These are phyloP conservation scores for Crenichthys baileyi DNA, from an alignment of 2,797 vertebrate species.

Conservation along the genomic window DNA sequence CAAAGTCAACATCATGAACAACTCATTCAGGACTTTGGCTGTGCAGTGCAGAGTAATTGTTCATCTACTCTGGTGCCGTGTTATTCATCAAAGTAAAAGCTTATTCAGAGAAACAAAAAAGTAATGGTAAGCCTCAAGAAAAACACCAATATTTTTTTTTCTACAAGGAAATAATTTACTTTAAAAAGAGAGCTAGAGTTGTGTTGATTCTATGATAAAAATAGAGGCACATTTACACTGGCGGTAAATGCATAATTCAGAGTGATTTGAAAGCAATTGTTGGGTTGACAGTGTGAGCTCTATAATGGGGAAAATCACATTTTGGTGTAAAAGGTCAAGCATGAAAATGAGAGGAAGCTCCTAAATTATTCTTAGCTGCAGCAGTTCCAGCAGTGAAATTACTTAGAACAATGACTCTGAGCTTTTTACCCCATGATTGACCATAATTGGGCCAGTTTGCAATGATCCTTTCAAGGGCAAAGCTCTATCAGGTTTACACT, in stretches of 20 bases:
- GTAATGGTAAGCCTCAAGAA: constrained; percentile 1
- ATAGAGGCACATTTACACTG: constrained; percentile 5
- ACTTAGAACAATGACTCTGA: constrained; percentile 7
- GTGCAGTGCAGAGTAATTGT: constrained; percentile 28
- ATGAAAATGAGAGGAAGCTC: constrained; percentile 36
- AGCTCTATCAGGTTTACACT: constrained; percentile 4
- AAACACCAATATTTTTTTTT: constrained; percentile 10
- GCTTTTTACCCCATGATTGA: constrained; percentile 12
- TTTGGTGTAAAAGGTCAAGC: constrained; percentile 52
- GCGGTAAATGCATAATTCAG: constrained; percentile 11
- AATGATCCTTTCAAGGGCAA: not conserved
- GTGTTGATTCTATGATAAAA: constrained; percentile 11
- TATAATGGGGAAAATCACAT: constrained; percentile 30
- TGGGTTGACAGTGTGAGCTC: constrained; percentile 9
- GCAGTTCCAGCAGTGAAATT: constrained; percentile 17
- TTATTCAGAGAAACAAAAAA: not conserved
- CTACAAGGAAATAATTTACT: constrained; percentile 9
- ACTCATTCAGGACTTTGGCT: constrained; percentile 54
- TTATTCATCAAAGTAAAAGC: constrained; percentile 11
- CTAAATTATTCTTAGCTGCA: constrained; percentile 17
- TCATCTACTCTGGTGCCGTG: constrained; percentile 29
- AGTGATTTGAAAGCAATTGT: constrained; percentile 30
- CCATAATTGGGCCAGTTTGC: constrained; percentile 22
- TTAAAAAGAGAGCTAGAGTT: not conserved
- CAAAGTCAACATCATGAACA: constrained; percentile 56